phyloP scores from a whole-genome alignment of 2,113 vertebrate genomes.

The Arvicanthis niloticus region DNA sequence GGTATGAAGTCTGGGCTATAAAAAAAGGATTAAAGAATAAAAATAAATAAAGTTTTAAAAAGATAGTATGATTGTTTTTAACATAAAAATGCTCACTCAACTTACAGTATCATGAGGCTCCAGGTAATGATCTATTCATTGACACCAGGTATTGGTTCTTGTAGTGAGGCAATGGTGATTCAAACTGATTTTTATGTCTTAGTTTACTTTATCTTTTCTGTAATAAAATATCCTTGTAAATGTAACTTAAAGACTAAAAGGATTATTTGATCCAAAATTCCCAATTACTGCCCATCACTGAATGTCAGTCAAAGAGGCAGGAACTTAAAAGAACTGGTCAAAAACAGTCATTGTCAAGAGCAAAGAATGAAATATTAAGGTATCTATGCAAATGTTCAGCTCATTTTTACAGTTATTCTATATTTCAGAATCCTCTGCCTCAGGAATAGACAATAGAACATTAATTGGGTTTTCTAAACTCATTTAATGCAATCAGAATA shows the following conservation, averaged over 20 bases:
- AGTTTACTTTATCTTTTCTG: neutral
- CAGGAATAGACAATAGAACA: neutral
- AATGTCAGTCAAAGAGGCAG: neutral
- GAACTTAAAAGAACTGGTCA: neutral
- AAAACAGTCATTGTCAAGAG: neutral
- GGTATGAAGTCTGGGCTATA: no score
- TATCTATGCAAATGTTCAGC: neutral
- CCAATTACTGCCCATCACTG: neutral
- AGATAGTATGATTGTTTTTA: neutral
- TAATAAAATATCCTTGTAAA: neutral
- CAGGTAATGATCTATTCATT: neutral
- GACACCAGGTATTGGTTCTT: neutral
- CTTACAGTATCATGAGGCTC: neutral
- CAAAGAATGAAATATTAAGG: neutral
- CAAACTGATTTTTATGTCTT: neutral
- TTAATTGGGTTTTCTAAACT: neutral
- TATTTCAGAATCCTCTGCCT: neutral
- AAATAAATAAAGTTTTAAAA: no score
- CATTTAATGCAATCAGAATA: neutral
- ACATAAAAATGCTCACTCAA: neutral
- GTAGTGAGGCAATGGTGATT: neutral
- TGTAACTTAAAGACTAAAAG: no score
- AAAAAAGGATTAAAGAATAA: no score
- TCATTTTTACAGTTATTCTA: neutral
- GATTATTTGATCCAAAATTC: neutral